These are phyloP conservation scores for Monarcha castaneiventris DNA, from an alignment of 2,113 vertebrate species.

Conservation along the genomic window DNA sequence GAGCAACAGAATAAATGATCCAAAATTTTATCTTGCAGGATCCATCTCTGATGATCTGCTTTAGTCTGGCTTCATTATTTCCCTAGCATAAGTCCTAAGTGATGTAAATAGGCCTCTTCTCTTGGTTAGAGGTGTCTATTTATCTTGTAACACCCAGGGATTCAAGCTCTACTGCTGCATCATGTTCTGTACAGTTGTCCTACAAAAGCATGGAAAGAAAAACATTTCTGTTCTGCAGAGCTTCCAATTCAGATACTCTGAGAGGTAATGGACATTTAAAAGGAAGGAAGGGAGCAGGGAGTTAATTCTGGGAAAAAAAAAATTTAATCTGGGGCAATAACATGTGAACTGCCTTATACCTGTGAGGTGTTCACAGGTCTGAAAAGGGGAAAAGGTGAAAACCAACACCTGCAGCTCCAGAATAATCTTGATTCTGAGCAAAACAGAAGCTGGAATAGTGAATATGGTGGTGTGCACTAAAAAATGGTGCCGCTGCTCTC, in stretches of 20 bases:
- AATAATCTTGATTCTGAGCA: background rate
- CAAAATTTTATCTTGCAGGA: background rate
- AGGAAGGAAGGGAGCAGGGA: background rate
- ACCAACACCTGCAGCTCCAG: background rate
- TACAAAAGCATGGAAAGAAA: background rate
- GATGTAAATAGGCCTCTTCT: background rate
- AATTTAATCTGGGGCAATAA: background rate
- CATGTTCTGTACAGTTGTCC: background rate
- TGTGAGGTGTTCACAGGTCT: background rate
- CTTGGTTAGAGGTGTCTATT: background rate
- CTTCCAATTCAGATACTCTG: background rate
- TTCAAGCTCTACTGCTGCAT: background rate
- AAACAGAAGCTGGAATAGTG: background rate
- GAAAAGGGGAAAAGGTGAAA: background rate
- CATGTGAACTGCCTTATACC: background rate
- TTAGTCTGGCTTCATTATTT: background rate
- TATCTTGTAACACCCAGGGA: background rate
- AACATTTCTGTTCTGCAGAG: background rate
- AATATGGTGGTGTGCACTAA: background rate
- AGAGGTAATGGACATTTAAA: background rate
- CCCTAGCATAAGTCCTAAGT: background rate
- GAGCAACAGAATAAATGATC: background rate
- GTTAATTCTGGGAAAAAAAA: background rate
- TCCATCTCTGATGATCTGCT: background rate
- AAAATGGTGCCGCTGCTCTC: background rate